phyloP scores from a whole-genome alignment of 2,113 vertebrate species.

The Struthio camelus region DNA sequence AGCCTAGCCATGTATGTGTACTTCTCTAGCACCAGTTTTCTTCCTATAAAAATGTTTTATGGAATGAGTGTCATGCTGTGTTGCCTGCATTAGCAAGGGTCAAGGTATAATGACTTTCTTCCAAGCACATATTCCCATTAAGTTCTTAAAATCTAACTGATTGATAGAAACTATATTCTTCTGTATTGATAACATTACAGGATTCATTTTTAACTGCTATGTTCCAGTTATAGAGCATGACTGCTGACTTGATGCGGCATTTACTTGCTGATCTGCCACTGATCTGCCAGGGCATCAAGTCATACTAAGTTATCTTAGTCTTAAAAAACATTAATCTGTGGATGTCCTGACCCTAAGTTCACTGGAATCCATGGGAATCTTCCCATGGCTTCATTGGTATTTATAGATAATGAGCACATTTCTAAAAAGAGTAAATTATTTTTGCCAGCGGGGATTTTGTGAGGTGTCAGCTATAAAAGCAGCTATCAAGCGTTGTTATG shows the following conservation, averaged over 20 bases:
- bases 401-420: not conserved
- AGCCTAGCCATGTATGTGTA: fast-evolving
- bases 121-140: not conserved
- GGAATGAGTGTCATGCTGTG: not conserved
- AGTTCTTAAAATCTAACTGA: not conserved
- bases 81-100: not conserved
- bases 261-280: not conserved
- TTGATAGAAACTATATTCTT: not conserved
- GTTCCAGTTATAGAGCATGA: not conserved
- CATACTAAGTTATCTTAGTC: not conserved
- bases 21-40: not conserved
- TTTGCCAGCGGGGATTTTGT: not conserved
- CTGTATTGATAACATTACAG: not conserved
- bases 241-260: not conserved
- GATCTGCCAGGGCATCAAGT: not conserved
- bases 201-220: not conserved
- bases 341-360: not conserved
- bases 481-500: not conserved
- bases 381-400: not conserved
- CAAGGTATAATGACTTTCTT: not conserved
- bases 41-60: not conserved
- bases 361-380: not conserved
- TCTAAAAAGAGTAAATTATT: not conserved
- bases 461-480: not conserved
- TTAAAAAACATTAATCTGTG: not conserved